Base-by-base conservation (phyloP, 2,113 vertebrate species). In the Petaurus breviceps region DNA sequence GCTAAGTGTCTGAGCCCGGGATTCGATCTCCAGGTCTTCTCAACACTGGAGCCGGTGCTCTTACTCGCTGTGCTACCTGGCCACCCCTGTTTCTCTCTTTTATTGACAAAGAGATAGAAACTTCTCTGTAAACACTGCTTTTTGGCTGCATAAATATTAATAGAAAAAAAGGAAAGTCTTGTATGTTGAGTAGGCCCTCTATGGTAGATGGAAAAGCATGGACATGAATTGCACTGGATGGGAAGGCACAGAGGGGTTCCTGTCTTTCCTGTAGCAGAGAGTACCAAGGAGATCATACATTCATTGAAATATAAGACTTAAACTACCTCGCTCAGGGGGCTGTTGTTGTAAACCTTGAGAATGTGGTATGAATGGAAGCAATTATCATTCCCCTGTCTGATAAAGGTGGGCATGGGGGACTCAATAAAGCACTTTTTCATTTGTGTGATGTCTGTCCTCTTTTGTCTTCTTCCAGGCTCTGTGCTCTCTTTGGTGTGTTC, bases 401-500 rank as follows among this genome's bases (percentile, higher is more conserved):
- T 26, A 25, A 51, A 92, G 54, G 77, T 92, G 57, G 47, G 31
- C 19, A 51, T 0, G 46, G 12, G 19, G 94, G 46, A 14, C 25
- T 54, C 8, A 31, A n/a, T 16, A 5, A 31, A 50, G 89, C 10
- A 89, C 19, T 47, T 90, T 93, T 91, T 37, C 0, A 1, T 95
- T 92, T 16, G 51, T 37, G 68, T 93, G n/a, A 95, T 89, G 31
- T 89, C 90, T 91, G 24, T 51, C 25, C 37, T 94, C 93, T 3
- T 3, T 77, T 92, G 47, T 53, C 55, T 96, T 54, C n/a, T 95
- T 16, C 47, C 93, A 99, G 99, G 98, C 51, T 96, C 97, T 6
- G 91, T 98, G 77, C 96, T 99, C 1, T 97, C 98, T 92, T 92
- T 99, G 31, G 1, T 97, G 57, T 99, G 98, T 84, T 46, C 12